Evolutionary conservation across 2,888 invertebrate genomes (phyloP), one percentile per base, ranked within the genome.

Genomic region (Schrankia costaestrigalis): DNA sequence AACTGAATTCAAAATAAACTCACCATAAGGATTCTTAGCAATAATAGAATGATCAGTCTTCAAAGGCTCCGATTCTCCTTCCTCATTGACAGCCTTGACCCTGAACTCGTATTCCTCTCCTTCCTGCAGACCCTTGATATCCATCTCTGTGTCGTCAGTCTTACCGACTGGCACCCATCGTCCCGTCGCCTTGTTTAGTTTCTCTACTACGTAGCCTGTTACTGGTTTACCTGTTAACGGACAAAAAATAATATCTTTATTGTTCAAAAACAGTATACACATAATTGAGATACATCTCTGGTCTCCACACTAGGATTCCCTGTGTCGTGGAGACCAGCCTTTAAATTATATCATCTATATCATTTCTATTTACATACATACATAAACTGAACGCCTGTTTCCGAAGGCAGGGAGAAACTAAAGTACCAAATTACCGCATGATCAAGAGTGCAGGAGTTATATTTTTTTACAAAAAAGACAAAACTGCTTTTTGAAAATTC

Each of bases 21-120:
- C 63, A 94, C 94, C 96, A 72, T 92, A 99, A 53, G 99, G 99
- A 90, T 99, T 99, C 89, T 99, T 99, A 12, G 99, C 98, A 10
- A 94, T 73, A 41, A 95, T 95, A 2, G 95, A 91, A 60, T 92
- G 91, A 32, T 97, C 96, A n/a, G 97, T 95, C 75, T 96, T 95
- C 47, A 98, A 78, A 4, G 99, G 98, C 63, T 99, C 97, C 1
- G 96, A 96, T 77, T 97, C 97, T 10, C 97, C 97, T 74, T 97
- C 98, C 50, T 98, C 97, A 64, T 98, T 98, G 44, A 97, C 91
- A 5, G 98, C 98, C 71, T 92, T 94, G 8, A 98, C 96, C 51
- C 97, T 90, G 89, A 98, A 98, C 82, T 97, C 95, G 75, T 97
- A 97, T 67, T 97, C 97, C 64, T 89, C 89, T 10, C 89, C 96